Conservation (phyloP, 2,797 vertebrate genomes). For the Poeciliopsis infans region DNA sequence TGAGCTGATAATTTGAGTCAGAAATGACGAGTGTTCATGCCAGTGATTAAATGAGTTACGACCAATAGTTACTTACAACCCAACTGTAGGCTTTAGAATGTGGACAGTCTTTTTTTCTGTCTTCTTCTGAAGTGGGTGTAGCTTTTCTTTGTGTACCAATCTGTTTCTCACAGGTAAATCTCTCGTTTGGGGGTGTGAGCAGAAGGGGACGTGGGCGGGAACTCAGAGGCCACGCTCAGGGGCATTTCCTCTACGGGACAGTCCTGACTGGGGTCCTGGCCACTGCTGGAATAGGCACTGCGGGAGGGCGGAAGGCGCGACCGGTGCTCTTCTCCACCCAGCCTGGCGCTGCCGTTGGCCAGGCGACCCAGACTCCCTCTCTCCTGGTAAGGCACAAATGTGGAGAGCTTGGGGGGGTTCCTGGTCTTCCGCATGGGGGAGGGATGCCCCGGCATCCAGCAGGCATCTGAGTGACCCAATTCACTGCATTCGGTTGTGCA, state of each 20-base stretch:
- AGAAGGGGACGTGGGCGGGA: conserved; percentile 91
- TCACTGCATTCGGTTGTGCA: conserved; percentile 98
- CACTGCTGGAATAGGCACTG: conserved; percentile 99
- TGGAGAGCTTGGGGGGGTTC: conserved; percentile 98
- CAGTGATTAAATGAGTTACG: conserved; percentile 72
- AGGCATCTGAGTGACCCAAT: conserved; percentile 97
- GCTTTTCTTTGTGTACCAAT: conserved; percentile 63
- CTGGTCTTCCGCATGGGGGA: conserved; percentile 96
- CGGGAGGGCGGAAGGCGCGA: conserved; percentile 96
- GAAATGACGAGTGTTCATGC: conserved; percentile 75
- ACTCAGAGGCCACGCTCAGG: conserved; percentile 96
- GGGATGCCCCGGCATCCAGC: conserved; percentile 99
- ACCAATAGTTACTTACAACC: conserved; percentile 72
- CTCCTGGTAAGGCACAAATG: conserved; percentile 99
- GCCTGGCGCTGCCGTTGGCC: conserved; percentile 93
- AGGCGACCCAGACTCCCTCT: conserved; percentile 97
- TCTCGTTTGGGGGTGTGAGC: conserved; percentile 95
- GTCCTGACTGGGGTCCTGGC: conserved; percentile 94
- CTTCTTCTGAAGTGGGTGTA: conserved; percentile 51
- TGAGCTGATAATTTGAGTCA: conserved; percentile 81
- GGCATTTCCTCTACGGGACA: conserved; percentile 97
- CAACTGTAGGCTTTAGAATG: conserved; percentile 67
- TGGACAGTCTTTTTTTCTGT: conserved; percentile 79
- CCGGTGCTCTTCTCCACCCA: conserved; percentile 91
- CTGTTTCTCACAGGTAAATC: conserved; percentile 95